A percentile compares a stretch with the other conserved stretches of the same genome.
These are phyloP conservation scores for Oopsacas minuta DNA, from an alignment of 37 sponge, comb jelly and placozoan genomes.

Conservation along the genomic window DNA sequence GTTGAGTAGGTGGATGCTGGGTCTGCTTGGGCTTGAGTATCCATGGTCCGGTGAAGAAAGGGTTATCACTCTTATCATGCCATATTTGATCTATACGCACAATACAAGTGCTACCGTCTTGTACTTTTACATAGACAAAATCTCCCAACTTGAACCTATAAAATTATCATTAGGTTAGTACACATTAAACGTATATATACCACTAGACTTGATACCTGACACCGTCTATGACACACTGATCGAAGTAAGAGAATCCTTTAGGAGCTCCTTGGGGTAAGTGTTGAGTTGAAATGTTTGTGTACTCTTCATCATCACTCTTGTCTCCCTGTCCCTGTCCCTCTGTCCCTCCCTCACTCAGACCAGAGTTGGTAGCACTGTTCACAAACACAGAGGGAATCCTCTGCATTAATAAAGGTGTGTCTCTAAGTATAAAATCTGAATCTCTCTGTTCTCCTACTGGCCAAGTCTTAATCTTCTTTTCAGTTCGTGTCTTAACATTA, in stretches of 20 bases:
- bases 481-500: slow-evolving; percentile 33
- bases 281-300: background rate
- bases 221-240: background rate
- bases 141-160: slow-evolving; percentile 45
- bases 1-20: slow-evolving; percentile 53
- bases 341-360: background rate
- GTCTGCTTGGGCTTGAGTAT: slow-evolving; percentile 64
- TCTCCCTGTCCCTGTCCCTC: background rate
- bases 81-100: slow-evolving; percentile 82
- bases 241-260: slow-evolving; percentile 13
- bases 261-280: background rate
- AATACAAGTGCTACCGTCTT: slow-evolving; percentile 64
- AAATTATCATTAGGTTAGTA: background rate
- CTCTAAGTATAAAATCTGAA: slow-evolving; percentile 24
- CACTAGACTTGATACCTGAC: background rate
- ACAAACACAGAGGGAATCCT: slow-evolving; percentile 55
- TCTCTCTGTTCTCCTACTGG: slow-evolving; percentile 7
- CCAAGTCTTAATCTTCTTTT: slow-evolving; percentile 71
- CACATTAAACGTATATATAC: background rate
- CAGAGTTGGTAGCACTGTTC: background rate
- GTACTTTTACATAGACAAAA: slow-evolving; percentile 75
- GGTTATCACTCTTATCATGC: slow-evolving; percentile 69
- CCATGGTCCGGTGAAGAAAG: slow-evolving; percentile 88
- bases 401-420: slow-evolving; percentile 22
- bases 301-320: slow-evolving; percentile 17